Base-by-base conservation (phyloP, 2,797 vertebrate species). In the Pempheris klunzingeri region DNA sequence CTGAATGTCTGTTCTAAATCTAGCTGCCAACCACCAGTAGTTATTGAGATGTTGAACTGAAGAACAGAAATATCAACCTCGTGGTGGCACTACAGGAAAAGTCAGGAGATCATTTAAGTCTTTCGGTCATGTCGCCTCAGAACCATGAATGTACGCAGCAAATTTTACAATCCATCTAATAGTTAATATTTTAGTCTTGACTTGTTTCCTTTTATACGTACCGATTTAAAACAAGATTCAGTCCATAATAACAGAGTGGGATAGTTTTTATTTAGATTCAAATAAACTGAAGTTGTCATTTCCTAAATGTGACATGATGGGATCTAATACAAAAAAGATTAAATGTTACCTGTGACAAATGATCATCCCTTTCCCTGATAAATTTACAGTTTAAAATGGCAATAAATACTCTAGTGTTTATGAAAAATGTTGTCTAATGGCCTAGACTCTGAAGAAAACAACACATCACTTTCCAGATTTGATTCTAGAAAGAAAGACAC, bases 221-320 rank as follows among this genome's bases (percentile, higher is more conserved):
- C 7, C 8, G 12, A 62, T 2, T 20, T 44, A 36, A 59, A 81
- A 68, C 15, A 59, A 78, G 7, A 61, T 46, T 68, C 36, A 72
- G 32, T 74, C 36, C 22, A 49, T 30, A 1, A 24, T 44, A 78
- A 84, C 77, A 77, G 67, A 87, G 80, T 89, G 77, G 84, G 85
- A 84, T 84, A 38, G 34, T 79, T 80, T n/a, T 94, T 91, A 94
- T 93, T 94, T 52, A 68, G 77, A 87, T 81, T 92, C 61, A 85
- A 91, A 89, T 82, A 68, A 90, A 87, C 73, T 81, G 32, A 81
- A 79, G 30, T 70, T 74, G 26, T 84, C 65, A 79, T 84, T 83
- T 85, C 58, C 66, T 78, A 61, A 38, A 78, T 78, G 82, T 66
- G 80, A 89, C 86, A 71, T 18, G 30, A 84, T 77, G 80, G 63